Evolutionary conservation across 1,140 invertebrate species (phyloP).

Genomic region (Steinernema khuongi): DNA sequence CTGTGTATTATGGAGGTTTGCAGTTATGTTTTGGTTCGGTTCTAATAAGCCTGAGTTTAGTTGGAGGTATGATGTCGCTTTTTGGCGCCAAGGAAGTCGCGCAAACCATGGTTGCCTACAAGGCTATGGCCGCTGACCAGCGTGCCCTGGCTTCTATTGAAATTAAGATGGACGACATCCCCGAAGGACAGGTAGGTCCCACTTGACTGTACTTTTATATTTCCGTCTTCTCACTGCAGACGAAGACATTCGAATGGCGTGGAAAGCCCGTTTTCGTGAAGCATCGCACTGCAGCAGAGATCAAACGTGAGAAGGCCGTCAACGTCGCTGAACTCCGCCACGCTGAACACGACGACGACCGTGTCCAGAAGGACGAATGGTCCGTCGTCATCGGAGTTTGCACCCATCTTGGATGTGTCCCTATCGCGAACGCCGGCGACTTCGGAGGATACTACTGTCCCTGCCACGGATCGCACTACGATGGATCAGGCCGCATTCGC

Average conservation of each 20-base stretch:
- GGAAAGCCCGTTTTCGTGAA: conserved; percentile 93
- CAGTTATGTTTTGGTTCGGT: neutral
- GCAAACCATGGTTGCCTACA: conserved; percentile 69
- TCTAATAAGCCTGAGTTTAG: conserved; percentile 60
- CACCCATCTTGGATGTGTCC: conserved; percentile 94
- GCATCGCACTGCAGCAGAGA: conserved; percentile 77
- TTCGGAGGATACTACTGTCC: conserved; percentile 92
- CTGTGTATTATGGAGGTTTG: conserved; percentile 65
- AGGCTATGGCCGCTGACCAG: conserved; percentile 83
- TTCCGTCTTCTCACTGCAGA: conserved; percentile 32
- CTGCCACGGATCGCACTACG: conserved; percentile 98
- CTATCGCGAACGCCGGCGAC: conserved; percentile 78
- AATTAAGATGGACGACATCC: conserved; percentile 78
- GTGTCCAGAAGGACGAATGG: conserved; percentile 77
- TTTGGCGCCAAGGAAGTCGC: conserved; percentile 76
- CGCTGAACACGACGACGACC: conserved; percentile 75
- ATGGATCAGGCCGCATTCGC: conserved; percentile 87
- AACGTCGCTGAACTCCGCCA: conserved; percentile 73
- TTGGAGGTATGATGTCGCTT: conserved; percentile 67
- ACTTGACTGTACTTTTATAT: no score
- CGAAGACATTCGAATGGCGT: conserved; percentile 89
- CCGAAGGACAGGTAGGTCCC: conserved; percentile 57
- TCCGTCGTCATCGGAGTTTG: conserved; percentile 88
- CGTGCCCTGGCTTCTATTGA: conserved; percentile 89
- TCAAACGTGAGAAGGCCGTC: conserved; percentile 71